Base-by-base conservation (phyloP, 1,140 invertebrate genomes). In the Sminthurinus signatus region DNA sequence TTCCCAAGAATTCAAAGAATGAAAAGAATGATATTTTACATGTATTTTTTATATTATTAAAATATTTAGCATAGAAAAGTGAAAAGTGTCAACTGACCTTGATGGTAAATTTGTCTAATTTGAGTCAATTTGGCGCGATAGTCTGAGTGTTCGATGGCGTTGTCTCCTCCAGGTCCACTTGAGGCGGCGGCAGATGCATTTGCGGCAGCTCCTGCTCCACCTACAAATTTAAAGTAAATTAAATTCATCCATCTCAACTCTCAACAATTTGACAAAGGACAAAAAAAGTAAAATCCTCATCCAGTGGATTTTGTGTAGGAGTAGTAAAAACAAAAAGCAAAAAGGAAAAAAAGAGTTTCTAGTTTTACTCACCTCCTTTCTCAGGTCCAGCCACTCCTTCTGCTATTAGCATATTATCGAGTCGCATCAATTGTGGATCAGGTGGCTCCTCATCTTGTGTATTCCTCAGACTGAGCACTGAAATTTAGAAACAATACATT, bases 401-500 rank as follows among this genome's bases (percentile, higher is more conserved):
- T 0, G 97, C 97, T 71, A 98, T 96, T 75, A 99, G 81, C 97
- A 99, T 99, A 79, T 99, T 99, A 80, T 99, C 96, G 75, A 99
- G 79, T 71, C 97, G 83, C 92, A 99, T 98, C 64, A 99, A 79
- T 76, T 99, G 96, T 0, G 96, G 96, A 82, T 99, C 96, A 75
- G 96, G 94, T 0, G 95, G 93, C 75, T 98, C 96, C 76, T 99
- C 96, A 78, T 98, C 96, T 81, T 98, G 94, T 69, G 91, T 93
- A 77, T 96, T 96, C 72, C 94, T 85, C 73, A 98, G 84, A 70
- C 92, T 96, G 62, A 98, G 80, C 36, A 96, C 95, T 91, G 81
- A 15, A 84, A 80, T 74, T 76, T 48, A 71, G n/a, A 73, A 68
- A 60, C 65, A 60, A 63, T 62, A 59, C 60, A 67, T 68, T 68